These are phyloP conservation scores for Stictonetta naevosa DNA, from an alignment of 2,113 vertebrate species.

Conservation along the genomic window DNA sequence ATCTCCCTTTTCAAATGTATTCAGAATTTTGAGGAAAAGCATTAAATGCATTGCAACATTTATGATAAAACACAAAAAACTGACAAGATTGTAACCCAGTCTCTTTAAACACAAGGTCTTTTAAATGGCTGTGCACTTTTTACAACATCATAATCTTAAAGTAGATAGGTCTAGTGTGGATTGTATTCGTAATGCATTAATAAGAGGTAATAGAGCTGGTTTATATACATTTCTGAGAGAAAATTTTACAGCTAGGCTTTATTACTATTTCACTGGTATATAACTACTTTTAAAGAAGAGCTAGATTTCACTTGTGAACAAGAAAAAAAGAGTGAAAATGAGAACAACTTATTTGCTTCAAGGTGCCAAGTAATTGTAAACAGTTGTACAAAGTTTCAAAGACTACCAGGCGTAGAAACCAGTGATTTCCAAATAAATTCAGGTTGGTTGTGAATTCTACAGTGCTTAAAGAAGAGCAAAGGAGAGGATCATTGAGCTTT, in stretches of 20 bases:
- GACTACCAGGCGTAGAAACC: background rate
- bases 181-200: conserved; percentile 21
- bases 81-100: background rate
- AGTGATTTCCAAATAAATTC: background rate
- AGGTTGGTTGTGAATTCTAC: background rate
- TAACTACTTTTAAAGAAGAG: background rate
- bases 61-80: background rate
- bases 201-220: background rate
- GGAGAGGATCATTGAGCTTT: background rate
- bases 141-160: conserved; percentile 7
- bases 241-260: conserved; percentile 12
- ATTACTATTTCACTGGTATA: background rate
- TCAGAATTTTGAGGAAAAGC: background rate
- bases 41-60: background rate
- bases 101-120: background rate
- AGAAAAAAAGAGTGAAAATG: background rate
- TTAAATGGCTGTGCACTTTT: background rate
- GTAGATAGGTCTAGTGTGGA: background rate
- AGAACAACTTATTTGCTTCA: background rate
- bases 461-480: background rate
- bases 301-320: background rate
- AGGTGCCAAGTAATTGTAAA: background rate
- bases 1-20: background rate
- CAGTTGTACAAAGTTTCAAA: background rate
- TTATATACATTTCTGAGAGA: conserved; percentile 31